A percentile compares a stretch with the other conserved stretches of the same genome.
phyloP scores from a whole-genome alignment of 2,888 invertebrate species.

The Gibbula magus region DNA sequence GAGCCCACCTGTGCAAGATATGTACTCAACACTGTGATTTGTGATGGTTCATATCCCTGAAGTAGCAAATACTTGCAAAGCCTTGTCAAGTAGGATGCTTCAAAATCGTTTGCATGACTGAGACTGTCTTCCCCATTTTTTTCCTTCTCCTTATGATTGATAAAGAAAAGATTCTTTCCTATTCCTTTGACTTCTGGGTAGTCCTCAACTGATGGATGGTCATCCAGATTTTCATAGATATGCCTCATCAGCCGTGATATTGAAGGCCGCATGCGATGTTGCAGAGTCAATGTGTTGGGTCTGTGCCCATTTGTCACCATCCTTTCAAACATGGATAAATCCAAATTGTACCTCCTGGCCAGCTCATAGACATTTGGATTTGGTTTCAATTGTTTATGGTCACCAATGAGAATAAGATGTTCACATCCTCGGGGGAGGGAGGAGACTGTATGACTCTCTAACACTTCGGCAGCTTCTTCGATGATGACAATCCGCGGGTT shows the following conservation, averaged over 20 bases:
- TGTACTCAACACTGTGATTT: conserved; percentile 72
- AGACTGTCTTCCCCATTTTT: conserved; percentile 51
- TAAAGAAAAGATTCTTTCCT: conserved; percentile 63
- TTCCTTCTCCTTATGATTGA: conserved; percentile 65
- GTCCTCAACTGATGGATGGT: conserved; percentile 57
- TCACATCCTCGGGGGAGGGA: conserved; percentile 83
- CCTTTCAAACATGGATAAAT: conserved; percentile 87
- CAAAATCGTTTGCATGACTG: conserved; percentile 67
- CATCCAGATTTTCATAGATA: conserved; percentile 66
- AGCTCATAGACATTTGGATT: conserved; percentile 82
- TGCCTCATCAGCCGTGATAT: conserved; percentile 63
- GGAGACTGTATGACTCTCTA: conserved; percentile 87
- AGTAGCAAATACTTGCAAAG: conserved; percentile 66
- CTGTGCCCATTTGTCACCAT: conserved; percentile 82
- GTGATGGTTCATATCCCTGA: conserved; percentile 64
- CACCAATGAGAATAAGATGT: conserved; percentile 88
- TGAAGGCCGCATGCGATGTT: conserved; percentile 76
- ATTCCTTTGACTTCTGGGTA: conserved; percentile 64
- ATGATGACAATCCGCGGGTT: conserved; percentile 78
- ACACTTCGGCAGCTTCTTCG: conserved; percentile 91
- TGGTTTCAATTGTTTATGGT: conserved; percentile 87
- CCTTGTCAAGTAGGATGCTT: conserved; percentile 63
- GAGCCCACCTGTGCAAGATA: conserved; percentile 69
- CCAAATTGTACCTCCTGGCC: conserved; percentile 80
- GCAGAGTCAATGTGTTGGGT: conserved; percentile 79